Base-by-base conservation (phyloP, 2,113 vertebrate species). In the Ovis canadensis region DNA sequence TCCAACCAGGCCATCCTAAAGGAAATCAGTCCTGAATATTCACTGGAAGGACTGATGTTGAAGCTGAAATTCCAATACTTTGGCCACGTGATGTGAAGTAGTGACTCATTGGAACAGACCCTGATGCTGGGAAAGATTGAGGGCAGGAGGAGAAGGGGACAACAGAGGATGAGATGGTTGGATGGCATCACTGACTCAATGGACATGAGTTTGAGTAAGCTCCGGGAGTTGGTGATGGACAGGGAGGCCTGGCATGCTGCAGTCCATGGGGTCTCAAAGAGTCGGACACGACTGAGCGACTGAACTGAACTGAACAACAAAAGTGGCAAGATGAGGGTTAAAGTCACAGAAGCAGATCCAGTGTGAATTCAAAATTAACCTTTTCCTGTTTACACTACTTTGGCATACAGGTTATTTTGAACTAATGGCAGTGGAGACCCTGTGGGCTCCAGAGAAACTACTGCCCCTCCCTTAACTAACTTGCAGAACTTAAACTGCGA, bases 281-380 rank as follows among this genome's bases (percentile, higher is more conserved):
- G 17, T 36, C 5, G 0, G n/a, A 71, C 17, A 36, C 2, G 64
- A 71, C 17, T 36, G 17, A 71, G n/a, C 2, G 4, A 71, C 17
- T 36, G 17, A 71, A 71, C 31, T 64, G 62, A 33, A n/a, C 64
- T 67, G 62, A 71, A 71, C 64, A 71, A 71, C n/a, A 21, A 36
- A 36, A 74, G 19, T 36, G 9, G 67, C 67, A 40, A 71, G n/a
- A 40, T 71, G 67, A 40, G 67, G 67, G n/a, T 40, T 74, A 74
- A 74, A 74, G 21, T 74, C 67, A 74, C 67, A 25, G 71, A 74
- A 74, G 21, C 36, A 74, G 71, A 74, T 43, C 71, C 1, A 43
- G 71, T 11, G 7, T 74, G 71, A 74, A 74, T 74, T 74, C 21
- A 74, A 6, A 74, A 43, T 74, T 43, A 74, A 74, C 71, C 36